A percentile compares a stretch with the other conserved stretches of the same genome.
phyloP scores from a whole-genome alignment of 2,888 invertebrate genomes.

The Pseudanteris insignis region DNA sequence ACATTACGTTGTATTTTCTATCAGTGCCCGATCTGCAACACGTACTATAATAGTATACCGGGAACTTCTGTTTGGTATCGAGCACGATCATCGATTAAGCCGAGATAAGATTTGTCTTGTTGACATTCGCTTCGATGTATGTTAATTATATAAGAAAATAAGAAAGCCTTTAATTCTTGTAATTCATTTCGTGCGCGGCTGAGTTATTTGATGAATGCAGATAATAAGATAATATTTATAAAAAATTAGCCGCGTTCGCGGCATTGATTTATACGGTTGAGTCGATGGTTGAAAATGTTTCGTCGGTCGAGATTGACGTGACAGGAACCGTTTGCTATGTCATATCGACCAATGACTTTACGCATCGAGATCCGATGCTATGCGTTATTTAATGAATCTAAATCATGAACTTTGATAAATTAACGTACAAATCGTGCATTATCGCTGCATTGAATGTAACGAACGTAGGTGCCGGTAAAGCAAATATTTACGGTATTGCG shows the following conservation, averaged over 20 bases:
- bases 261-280: constrained; percentile 23
- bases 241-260: constrained; percentile 13
- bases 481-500: constrained; percentile 39
- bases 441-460: constrained; percentile 17
- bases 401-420: constrained; percentile 18
- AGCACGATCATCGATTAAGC: constrained; percentile 23
- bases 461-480: constrained; percentile 15
- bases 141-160: constrained; percentile 3
- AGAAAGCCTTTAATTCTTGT: constrained; percentile 15
- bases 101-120: constrained; percentile 34
- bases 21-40: constrained; percentile 9
- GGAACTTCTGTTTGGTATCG: constrained; percentile 35
- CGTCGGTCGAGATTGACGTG: too few species aligned
- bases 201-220: constrained; percentile 22
- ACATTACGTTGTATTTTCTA: constrained; percentile 16
- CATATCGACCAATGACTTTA: constrained; percentile 1
- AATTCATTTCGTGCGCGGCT: constrained; percentile 16
- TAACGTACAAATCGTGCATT: constrained; percentile 23
- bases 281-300: constrained; percentile 14
- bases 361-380: too few species aligned
- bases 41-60: not conserved
- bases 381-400: too few species aligned
- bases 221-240: constrained; percentile 14
- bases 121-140: constrained; percentile 34
- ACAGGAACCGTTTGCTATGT: too few species aligned